Conservation (phyloP, 2,797 vertebrate species). For the Todus mexicanus region DNA sequence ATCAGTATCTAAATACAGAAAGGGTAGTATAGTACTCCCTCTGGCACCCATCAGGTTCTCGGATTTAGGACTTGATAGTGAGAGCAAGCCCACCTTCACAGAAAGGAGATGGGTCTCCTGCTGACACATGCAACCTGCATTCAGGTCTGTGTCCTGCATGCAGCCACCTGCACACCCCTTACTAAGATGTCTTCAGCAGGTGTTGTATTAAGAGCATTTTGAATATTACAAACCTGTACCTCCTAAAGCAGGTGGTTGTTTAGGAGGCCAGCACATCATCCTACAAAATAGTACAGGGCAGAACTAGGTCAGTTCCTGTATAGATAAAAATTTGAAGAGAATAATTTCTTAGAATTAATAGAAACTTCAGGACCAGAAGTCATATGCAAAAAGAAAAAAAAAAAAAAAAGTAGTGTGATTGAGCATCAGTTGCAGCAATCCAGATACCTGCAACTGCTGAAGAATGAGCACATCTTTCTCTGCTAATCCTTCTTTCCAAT, state of each 20-base stretch:
- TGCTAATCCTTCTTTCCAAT: not conserved
- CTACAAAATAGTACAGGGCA: not conserved
- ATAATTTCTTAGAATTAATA: not conserved
- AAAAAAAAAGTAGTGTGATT: not conserved
- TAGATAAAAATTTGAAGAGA: not conserved
- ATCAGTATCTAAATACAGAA: not conserved
- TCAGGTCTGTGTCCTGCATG: not conserved
- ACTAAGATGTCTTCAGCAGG: not conserved
- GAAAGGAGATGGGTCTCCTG: not conserved
- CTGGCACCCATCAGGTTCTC: not conserved
- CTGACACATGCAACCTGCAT: not conserved
- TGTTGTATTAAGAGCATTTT: not conserved
- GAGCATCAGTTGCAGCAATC: not conserved
- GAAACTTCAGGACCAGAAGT: not conserved
- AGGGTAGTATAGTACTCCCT: not conserved
- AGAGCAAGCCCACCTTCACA: not conserved
- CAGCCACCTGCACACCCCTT: not conserved
- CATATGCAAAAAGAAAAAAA: not conserved
- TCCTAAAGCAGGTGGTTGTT: not conserved
- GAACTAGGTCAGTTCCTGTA: not conserved
- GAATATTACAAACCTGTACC: not conserved
- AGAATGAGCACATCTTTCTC: not conserved
- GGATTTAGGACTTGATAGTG: not conserved
- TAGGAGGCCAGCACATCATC: not conserved
- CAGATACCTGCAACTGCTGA: not conserved